Conservation (phyloP, 2,888 invertebrate genomes). For the Charanyca ferruginea region DNA sequence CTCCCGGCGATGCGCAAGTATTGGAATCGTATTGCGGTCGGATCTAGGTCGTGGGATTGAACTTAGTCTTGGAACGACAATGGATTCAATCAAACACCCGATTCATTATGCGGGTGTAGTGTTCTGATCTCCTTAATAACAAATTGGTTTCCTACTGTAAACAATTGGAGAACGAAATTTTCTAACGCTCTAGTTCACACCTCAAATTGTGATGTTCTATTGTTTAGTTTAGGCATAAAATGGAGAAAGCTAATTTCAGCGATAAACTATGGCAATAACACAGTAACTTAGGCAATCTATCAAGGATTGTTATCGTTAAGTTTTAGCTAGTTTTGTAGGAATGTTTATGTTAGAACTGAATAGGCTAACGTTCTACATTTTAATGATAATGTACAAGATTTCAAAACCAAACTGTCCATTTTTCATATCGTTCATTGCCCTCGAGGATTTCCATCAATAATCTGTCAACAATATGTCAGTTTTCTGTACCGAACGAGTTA, state of each 20-base stretch:
- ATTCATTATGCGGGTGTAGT: conserved; percentile 77
- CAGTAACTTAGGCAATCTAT: conserved; percentile 32
- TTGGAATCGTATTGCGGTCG: conserved; percentile 78
- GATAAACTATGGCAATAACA: conserved; percentile 47
- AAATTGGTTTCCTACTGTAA: conserved; percentile 57
- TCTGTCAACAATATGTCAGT: conserved; percentile 50
- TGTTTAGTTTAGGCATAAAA: conserved; percentile 40
- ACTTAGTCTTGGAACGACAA: conserved; percentile 76
- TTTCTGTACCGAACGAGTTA: conserved; percentile 37
- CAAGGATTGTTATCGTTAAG: conserved; percentile 48
- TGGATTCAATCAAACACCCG: conserved; percentile 78
- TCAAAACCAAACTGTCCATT: conserved; percentile 10
- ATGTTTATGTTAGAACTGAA: conserved; percentile 9
- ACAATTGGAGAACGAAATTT: conserved; percentile 46
- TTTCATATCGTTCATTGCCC: conserved; percentile 14
- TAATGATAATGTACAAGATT: conserved; percentile 17
- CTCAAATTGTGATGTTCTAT: conserved; percentile 37
- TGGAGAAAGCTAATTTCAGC: conserved; percentile 50
- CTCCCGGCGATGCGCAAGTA: conserved; percentile 75
- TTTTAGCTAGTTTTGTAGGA: conserved; percentile 25
- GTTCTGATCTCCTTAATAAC: conserved; percentile 65
- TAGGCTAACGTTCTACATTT: conserved; percentile 7
- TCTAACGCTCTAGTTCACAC: conserved; percentile 58
- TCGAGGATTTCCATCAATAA: conserved; percentile 19
- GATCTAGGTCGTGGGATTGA: conserved; percentile 82